Evolutionary conservation across 2,888 invertebrate genomes (phyloP), one percentile per base, ranked within the genome.

Genomic region (Camptogramma bilineatum): DNA sequence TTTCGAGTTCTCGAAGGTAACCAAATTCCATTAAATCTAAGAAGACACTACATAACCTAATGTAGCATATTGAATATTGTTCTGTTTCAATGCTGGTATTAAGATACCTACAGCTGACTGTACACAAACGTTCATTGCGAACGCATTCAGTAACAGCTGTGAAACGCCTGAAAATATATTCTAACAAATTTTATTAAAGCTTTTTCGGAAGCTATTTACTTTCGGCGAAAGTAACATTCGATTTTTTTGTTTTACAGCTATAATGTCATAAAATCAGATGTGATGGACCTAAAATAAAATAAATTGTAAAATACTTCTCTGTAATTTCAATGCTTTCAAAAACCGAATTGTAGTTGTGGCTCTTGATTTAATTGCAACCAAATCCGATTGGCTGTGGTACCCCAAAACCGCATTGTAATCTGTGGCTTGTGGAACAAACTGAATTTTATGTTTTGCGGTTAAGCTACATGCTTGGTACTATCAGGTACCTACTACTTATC

Each of bases 351-450:
- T 13, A 60, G 47, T 53, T 60, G 52, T 13, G 59, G 52, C 16
- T 47, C n/a, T 34, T 53, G 52, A 52, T 60, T 53, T 47, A 34
- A 53, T 53, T 53, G 60, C 17, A 16, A 39, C 47, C 47, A 34
- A 53, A 16, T 9, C 46, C 9, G 28, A 60, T 60, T 34, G 34
- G 47, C 10, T 60, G 47, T n/a, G 34, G 46, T 52, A 52, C 52
- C 16, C 17, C 47, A 21, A 47, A 52, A 60, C 60, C 34, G 21
- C 46, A 52, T 34, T 34, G 52, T 39, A 52, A 24, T 47, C 46
- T 47, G 47, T 34, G 17, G 19, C n/a, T n/a, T 58, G 42, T 50
- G 50, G 24, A 24, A 48, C 55, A 31, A 24, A 48, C 34, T 50
- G 48, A 50, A 50, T 51, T 58, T 44, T 17, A 50, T 4, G 28